Base-by-base conservation (phyloP, 2,113 vertebrate genomes). In the Gadus macrocephalus region DNA sequence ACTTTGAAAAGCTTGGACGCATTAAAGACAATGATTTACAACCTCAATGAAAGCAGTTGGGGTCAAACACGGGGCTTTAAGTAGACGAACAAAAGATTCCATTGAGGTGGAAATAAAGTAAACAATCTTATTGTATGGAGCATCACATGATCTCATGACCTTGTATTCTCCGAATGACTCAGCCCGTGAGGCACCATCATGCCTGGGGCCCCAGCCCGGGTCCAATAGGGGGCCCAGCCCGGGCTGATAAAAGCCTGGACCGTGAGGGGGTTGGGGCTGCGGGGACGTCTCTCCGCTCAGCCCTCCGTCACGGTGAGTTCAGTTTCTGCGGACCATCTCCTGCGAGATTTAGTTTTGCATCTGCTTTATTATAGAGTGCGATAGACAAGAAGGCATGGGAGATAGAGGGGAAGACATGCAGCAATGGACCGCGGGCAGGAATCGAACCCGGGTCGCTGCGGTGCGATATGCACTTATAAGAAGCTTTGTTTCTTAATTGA, bases 181-280 rank as follows among this genome's bases (percentile, higher is more conserved):
- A 88, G 78, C 38, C 49, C 68, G 80, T 88, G 87, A 90, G 77
- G 82, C 76, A 82, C 22, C 60, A 59, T 84, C 88, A 89, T 72
- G 78, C 80, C 59, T 71, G 16, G 19, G 38, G 62, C 7, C 70
- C 70, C 25, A 53, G 53, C 53, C 53, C 9, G 15, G 8, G 15
- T 53, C 8, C 8, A 53, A 53, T 15, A 1, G 53, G 15, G 9
- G 15, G 53, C 53, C 53, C 53, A 15, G 53, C 53, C 15, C 9
- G 61, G 64, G 2, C 38, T 70, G 64, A 25, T 2, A 55, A 22
- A 61, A 79, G 61, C 66, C 56, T 49, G 31, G 69, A 74, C 62
- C n/a, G 0, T 62, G 67, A 38, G 31, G 62, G 72, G 56, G 11
- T 25, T 25, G 25, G 25, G 25, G 25, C 25, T 25, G n/a, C 73